These are phyloP conservation scores for Otus scops DNA, from an alignment of 2,797 vertebrate species.

Conservation along the genomic window DNA sequence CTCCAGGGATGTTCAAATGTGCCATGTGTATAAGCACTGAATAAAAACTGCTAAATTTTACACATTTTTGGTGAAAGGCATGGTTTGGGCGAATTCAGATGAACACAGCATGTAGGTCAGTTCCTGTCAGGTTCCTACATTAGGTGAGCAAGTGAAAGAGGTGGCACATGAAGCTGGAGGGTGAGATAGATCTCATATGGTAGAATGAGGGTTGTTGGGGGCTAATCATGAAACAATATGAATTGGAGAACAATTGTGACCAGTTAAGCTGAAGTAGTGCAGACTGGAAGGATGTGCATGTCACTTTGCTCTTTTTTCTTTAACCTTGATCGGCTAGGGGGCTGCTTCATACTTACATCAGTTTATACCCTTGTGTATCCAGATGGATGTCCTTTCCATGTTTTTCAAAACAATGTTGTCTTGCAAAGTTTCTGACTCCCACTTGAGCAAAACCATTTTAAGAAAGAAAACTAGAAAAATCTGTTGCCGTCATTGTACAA, in stretches of 20 bases:
- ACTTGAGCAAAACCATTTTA: background rate
- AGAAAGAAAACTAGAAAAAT: background rate
- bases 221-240: background rate
- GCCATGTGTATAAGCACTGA: rapidly evolving
- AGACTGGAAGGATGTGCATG: background rate
- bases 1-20: background rate
- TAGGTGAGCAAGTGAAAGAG: background rate
- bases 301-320: background rate
- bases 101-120: rapidly evolving
- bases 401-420: background rate
- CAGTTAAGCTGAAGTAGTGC: background rate
- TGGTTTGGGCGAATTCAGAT: background rate
- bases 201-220: background rate
- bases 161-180: background rate
- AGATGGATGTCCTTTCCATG: background rate
- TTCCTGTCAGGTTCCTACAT: background rate
- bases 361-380: background rate
- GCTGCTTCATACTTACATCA: background rate
- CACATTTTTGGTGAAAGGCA: background rate
- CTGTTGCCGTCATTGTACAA: background rate
- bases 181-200: background rate
- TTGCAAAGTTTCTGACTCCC: background rate
- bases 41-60: background rate
- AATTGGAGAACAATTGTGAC: rapidly evolving
- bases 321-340: rapidly evolving